Base-by-base conservation (phyloP, 2,113 vertebrate species). In the Donacobius atricapilla region DNA sequence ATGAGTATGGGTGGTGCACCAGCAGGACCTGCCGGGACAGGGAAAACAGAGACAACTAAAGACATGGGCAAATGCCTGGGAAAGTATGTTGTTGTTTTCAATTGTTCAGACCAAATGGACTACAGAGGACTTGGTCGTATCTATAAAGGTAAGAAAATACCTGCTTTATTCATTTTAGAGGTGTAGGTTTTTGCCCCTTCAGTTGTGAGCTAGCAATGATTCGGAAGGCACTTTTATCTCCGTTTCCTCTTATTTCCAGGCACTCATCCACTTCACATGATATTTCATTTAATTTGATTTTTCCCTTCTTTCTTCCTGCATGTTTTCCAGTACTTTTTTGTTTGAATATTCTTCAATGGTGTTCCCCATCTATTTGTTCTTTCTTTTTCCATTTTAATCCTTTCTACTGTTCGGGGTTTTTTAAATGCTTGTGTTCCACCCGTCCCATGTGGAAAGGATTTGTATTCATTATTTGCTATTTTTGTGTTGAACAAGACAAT, bases 21-120 rank as follows among this genome's bases (percentile, higher is more conserved):
- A 76, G 97, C 97, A 81, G 97, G 97, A 66, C 97, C 97, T 51
- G 97, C 97, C 27, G 97, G 97, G 33, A 98, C 97, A 47, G 97
- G 97, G 64, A 98, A 98, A 89, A 98, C 97, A 75, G 97, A 98
- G 70, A 98, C 97, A 51, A 98, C 97, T 44, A 98, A 98, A 94
- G 97, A 98, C 81, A 98, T 98, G 97, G 97, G 97, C 40, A 97
- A 97, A 65, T 98, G 97, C 66, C 92, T 98, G 87, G 97, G 97
- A 21, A 98, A 98, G 60, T 98, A 98, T 30, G 97, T 98, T 61
- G 97, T 98, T 77, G 97, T 98, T 85, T 98, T 98, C 89, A 98
- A 98, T 90, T 98, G 97, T 61, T 98, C 97, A 65, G 97, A 98
- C 83, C 97, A 98, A 82, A 98, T 98, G 97, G 97, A 98, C 73